Percentiles rank a stretch among this genome's conserved stretches.
Evolutionary conservation across 2,113 vertebrate genomes (phyloP).

Genomic region (Sphaerodactylus townsendi): DNA sequence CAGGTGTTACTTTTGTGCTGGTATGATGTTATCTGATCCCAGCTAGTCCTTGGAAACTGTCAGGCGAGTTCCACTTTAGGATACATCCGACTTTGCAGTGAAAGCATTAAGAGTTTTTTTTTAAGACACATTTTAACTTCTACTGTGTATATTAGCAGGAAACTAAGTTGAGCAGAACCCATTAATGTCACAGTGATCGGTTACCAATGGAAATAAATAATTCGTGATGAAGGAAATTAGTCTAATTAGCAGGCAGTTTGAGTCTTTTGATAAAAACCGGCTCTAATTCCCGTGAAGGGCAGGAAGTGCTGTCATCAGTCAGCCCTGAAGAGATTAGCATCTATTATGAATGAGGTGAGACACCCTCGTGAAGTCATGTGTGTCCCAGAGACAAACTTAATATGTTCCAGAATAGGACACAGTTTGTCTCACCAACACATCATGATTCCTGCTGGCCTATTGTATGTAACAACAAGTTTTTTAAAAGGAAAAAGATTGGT

Average conservation of each 20-base stretch:
- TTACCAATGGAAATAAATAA: slow-evolving; percentile 99
- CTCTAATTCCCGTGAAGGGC: slow-evolving; percentile 96
- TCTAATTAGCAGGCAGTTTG: slow-evolving; percentile 99
- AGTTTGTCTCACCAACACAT: slow-evolving; percentile 85
- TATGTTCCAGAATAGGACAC: slow-evolving; percentile 91
- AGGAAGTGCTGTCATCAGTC: slow-evolving; percentile 97
- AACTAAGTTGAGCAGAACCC: slow-evolving; percentile 90
- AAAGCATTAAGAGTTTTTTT: slow-evolving; percentile 46
- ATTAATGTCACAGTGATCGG: slow-evolving; percentile 95
- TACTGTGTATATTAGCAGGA: slow-evolving; percentile 87
- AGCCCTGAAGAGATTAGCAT: slow-evolving; percentile 98
- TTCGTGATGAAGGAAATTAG: slow-evolving; percentile 96
- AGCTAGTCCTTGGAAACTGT: slow-evolving; percentile 60
- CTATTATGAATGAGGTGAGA: slow-evolving; percentile 95
- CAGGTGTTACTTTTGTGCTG: slow-evolving; percentile 13
- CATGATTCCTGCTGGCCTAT: slow-evolving; percentile 85
- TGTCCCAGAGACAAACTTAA: slow-evolving; percentile 97
- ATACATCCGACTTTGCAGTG: slow-evolving; percentile 71
- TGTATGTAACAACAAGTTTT: slow-evolving; percentile 89
- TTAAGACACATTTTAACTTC: slow-evolving; percentile 76
- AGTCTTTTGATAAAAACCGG: slow-evolving; percentile 96
- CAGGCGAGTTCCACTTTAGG: slow-evolving; percentile 61
- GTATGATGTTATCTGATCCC: slow-evolving; percentile 23
- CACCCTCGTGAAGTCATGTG: slow-evolving; percentile 93
- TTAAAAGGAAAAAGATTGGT: slow-evolving; percentile 64